These are phyloP conservation scores for Pyrocephalus nanus DNA, from an alignment of 2,797 vertebrate species.

Conservation along the genomic window DNA sequence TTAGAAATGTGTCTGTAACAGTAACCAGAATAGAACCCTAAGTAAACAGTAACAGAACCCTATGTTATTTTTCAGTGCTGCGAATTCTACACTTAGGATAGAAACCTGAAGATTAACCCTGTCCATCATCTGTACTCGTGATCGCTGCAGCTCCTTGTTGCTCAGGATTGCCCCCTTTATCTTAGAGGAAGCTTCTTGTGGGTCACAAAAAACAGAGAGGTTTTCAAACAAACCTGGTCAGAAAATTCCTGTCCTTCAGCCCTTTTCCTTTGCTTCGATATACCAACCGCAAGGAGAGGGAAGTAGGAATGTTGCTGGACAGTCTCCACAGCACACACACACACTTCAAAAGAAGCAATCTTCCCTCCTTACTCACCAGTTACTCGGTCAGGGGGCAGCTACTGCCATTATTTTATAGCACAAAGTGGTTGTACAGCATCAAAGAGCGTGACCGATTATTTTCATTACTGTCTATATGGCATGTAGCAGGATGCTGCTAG, in stretches of 20 bases:
- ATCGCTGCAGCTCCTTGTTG: neutral
- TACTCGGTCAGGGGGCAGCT: neutral
- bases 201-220: neutral
- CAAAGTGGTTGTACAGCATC: neutral
- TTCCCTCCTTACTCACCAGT: neutral
- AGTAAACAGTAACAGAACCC: no score
- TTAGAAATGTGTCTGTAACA: neutral
- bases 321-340: neutral
- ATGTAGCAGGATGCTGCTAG: neutral
- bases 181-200: neutral
- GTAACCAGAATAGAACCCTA: no score
- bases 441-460: neutral
- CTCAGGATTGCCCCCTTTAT: neutral
- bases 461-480: neutral
- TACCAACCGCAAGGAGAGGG: fast-evolving
- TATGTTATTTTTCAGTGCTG: neutral
- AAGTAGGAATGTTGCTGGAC: neutral
- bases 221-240: neutral
- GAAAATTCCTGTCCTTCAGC: neutral
- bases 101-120: neutral
- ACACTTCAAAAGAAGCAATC: neutral
- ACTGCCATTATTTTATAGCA: neutral
- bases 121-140: neutral
- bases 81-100: neutral
- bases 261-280: neutral